phyloP scores from a whole-genome alignment of 2,797 vertebrate genomes.

The Sebastes iracundus region DNA sequence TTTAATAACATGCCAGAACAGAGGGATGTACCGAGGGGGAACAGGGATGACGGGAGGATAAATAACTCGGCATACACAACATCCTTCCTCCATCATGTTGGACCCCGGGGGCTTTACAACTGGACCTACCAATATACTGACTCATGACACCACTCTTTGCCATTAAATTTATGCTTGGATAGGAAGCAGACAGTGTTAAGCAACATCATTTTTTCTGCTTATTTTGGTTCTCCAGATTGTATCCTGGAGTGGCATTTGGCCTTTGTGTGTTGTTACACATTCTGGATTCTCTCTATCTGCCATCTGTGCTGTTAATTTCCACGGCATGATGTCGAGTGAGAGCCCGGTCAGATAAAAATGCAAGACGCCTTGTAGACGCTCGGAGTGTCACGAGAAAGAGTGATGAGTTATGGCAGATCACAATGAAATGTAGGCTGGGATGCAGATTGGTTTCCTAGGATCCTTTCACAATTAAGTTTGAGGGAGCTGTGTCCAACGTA shows the following conservation, averaged over 20 bases:
- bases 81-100: constrained; percentile 22
- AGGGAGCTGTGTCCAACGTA: neutral
- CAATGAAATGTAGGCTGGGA: neutral
- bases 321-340: neutral
- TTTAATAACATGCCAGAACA: constrained; percentile 74
- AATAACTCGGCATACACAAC: constrained; percentile 55
- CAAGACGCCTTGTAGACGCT: neutral
- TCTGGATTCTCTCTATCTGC: neutral
- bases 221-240: neutral
- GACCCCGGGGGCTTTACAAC: constrained; percentile 20
- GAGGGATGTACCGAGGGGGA: constrained; percentile 48
- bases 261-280: neutral
- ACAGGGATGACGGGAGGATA: constrained; percentile 50
- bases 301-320: neutral
- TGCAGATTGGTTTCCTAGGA: neutral
- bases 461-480: neutral
- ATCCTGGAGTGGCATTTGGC: neutral
- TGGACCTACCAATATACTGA: constrained; percentile 25
- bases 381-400: neutral
- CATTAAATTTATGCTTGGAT: neutral
- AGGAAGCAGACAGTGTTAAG: neutral
- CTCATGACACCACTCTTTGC: constrained; percentile 14
- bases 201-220: neutral
- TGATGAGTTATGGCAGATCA: neutral
- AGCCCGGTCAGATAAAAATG: neutral